phyloP scores from a whole-genome alignment of 92 coral and sea anemone species.

The Actinostola sp. region DNA sequence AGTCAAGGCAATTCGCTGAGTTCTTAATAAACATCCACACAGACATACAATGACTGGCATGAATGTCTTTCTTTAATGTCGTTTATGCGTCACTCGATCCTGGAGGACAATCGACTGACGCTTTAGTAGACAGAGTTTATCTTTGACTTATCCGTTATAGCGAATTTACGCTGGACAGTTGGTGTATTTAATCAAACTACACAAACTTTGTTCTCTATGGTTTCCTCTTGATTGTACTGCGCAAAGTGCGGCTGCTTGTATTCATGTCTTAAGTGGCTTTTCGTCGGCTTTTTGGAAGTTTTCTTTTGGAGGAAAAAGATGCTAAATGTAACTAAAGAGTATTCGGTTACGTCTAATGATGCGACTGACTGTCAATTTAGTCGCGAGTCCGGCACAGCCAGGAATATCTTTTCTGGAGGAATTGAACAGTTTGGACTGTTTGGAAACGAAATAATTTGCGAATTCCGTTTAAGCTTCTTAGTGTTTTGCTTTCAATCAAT shows the following conservation, averaged over 20 bases:
- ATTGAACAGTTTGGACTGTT: not conserved
- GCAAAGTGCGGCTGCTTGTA: conserved; percentile 7
- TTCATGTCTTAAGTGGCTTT: conserved; percentile 24
- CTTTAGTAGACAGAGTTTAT: too few species aligned
- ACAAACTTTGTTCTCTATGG: not conserved
- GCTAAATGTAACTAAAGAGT: conserved; percentile 7
- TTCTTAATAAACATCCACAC: too few species aligned
- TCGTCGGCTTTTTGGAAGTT: conserved; percentile 36
- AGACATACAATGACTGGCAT: too few species aligned
- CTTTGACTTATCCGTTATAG: conserved; percentile 4
- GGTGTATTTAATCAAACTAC: conserved; percentile 1
- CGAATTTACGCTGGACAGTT: not conserved
- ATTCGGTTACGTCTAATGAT: conserved; percentile 20
- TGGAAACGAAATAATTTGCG: conserved; percentile 19
- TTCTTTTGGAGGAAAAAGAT: conserved; percentile 15
- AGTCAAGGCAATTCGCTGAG: too few species aligned
- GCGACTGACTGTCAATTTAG: conserved; percentile 10
- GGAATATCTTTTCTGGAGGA: not conserved
- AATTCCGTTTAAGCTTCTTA: conserved; percentile 25
- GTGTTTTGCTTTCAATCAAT: conserved; percentile 26
- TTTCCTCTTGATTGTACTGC: not conserved
- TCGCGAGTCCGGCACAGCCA: not conserved
- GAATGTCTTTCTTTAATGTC: too few species aligned
- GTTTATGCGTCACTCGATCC: too few species aligned
- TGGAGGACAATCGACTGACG: too few species aligned